phyloP scores from a whole-genome alignment of 2,888 invertebrate genomes.

The Labia minor region DNA sequence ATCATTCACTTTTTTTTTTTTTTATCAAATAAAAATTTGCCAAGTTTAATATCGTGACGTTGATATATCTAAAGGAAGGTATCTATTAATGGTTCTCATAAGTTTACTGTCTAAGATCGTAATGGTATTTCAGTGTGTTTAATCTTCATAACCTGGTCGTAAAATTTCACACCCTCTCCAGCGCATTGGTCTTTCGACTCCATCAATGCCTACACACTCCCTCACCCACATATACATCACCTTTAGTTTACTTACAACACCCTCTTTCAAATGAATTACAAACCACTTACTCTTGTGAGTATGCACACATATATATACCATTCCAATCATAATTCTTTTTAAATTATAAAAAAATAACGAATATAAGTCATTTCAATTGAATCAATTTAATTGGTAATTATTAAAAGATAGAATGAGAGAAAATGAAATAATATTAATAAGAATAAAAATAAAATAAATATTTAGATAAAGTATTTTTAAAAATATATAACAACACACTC shows the following conservation, averaged over 20 bases:
- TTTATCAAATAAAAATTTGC: neutral
- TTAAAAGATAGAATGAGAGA: no score
- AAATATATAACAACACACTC: no score
- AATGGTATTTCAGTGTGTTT: neutral
- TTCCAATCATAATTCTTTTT: no score
- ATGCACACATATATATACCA: no score
- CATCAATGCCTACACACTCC: neutral
- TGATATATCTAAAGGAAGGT: conserved; percentile 2
- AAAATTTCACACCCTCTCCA: conserved; percentile 8
- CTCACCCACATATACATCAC: no score
- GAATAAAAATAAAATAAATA: no score
- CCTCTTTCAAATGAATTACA: neutral
- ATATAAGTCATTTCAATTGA: no score
- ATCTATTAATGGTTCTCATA: conserved; percentile 6
- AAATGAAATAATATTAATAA: no score
- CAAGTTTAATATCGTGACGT: neutral
- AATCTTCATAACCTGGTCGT: neutral
- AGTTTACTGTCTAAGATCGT: conserved; percentile 7
- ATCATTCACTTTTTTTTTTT: neutral
- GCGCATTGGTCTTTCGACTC: neutral
- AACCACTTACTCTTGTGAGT: neutral
- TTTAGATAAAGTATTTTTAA: no score
- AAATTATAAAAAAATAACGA: no score
- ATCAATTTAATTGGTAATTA: no score
- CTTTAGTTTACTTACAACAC: neutral